Evolutionary conservation across 2,888 invertebrate genomes (phyloP), one percentile per base, ranked within the genome.

Genomic region (Andrena minutula): DNA sequence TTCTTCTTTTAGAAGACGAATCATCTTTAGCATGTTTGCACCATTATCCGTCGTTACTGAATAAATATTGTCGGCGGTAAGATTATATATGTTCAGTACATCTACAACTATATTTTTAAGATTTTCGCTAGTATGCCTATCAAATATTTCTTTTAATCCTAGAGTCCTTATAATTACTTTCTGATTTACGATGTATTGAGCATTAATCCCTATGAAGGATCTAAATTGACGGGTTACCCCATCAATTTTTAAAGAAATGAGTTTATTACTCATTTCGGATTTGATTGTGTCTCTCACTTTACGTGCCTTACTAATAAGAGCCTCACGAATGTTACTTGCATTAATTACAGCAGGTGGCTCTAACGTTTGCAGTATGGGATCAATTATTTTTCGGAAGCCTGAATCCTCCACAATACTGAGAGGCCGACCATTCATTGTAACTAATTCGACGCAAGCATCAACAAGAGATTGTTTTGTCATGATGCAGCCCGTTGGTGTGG

Each of bases 21-120:
- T n/a, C 10, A 61, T 20, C n/a, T 61, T 61, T 20, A 61, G 8
- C 60, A 61, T 32, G n/a, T 61, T 61, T 16, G 60, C 7, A n/a
- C 60, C 60, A n/a, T 61, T 61, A n/a, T 32, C 60, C 6, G 30
- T 60, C 7, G 30, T 60, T 32, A n/a, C n/a, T n/a, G n/a, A n/a
- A n/a, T 60, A 60, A 26, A 58, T 28, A 58, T 16, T 58, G 7
- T 58, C 26, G 6, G 26, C 58, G n/a, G n/a, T n/a, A n/a, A n/a
- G n/a, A n/a, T n/a, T n/a, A n/a, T n/a, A n/a, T n/a, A n/a, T n/a
- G n/a, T 10, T 3, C 12, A 58, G 26, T 10, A 23, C 23, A 58
- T 58, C 12, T 0, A 58, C 26, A 26, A 58, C 26, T 5, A 58
- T 12, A 26, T 58, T 26, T 58, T 20, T 28, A 1, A 58, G 23